Evolutionary conservation across 1,140 invertebrate species (phyloP).

Genomic region (Grapholita molesta): DNA sequence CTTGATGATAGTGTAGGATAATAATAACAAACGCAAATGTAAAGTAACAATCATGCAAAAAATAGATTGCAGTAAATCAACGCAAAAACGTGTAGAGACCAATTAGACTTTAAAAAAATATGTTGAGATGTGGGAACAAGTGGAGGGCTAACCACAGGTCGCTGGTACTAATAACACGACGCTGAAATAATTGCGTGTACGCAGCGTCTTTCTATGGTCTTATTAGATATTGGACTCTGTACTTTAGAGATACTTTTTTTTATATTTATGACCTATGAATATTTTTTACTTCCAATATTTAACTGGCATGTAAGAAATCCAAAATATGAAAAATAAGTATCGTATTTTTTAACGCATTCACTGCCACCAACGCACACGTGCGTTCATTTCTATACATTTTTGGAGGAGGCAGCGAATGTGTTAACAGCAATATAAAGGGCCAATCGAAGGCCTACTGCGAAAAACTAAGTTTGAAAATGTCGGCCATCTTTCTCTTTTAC

Average conservation of each 20-base stretch:
- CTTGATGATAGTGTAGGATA: neutral
- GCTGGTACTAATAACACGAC: neutral
- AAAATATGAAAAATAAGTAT: too few relatives aligned
- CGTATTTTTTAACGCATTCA: too few relatives aligned
- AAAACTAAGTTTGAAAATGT: too few relatives aligned
- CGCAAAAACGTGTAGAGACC: slow-evolving; percentile 1
- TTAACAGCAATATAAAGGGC: too few relatives aligned
- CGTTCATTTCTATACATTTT: too few relatives aligned
- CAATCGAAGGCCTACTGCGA: too few relatives aligned
- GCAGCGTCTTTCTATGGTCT: neutral
- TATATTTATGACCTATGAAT: too few relatives aligned
- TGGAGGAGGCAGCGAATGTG: too few relatives aligned
- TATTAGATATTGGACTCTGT: neutral
- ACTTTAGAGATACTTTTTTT: neutral
- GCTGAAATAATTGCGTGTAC: neutral
- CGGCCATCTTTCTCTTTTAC: too few relatives aligned
- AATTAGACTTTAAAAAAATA: neutral
- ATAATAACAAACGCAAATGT: neutral
- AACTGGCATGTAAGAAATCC: too few relatives aligned
- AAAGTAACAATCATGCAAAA: neutral
- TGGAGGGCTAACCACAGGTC: neutral
- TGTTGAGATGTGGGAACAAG: neutral
- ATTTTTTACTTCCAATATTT: too few relatives aligned
- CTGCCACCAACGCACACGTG: too few relatives aligned
- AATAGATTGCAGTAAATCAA: neutral